Conservation (phyloP, 2,113 vertebrate genomes). For the Damaliscus lunatus region DNA sequence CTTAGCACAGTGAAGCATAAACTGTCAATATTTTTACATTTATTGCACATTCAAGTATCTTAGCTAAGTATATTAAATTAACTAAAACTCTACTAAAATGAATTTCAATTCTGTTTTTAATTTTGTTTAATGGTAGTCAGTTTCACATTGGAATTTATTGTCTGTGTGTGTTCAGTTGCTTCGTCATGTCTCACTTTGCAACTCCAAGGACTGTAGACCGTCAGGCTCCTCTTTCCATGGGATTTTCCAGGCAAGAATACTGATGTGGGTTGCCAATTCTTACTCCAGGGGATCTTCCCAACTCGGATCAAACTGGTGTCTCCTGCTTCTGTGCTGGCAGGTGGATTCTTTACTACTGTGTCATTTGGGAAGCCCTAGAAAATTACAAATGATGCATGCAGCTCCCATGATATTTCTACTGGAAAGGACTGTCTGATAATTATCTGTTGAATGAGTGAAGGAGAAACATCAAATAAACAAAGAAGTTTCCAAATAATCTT, state of each 20-base stretch:
- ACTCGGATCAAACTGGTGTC: neutral
- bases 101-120: neutral
- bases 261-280: neutral
- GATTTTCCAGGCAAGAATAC: neutral
- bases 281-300: neutral
- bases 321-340: neutral
- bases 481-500: neutral
- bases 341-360: neutral
- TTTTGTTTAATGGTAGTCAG: neutral
- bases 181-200: neutral
- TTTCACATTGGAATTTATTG: neutral
- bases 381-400: neutral
- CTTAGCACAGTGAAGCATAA: neutral
- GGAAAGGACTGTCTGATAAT: neutral
- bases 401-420: neutral
- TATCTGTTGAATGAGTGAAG: neutral
- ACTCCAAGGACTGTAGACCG: neutral
- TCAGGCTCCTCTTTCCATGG: neutral
- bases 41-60: neutral
- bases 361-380: neutral
- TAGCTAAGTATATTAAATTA: neutral
- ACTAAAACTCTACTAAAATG: neutral
- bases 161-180: neutral
- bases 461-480: neutral
- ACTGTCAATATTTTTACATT: neutral